phyloP scores from a whole-genome alignment of 2,797 vertebrate genomes.

The Meriones psammophilus region DNA sequence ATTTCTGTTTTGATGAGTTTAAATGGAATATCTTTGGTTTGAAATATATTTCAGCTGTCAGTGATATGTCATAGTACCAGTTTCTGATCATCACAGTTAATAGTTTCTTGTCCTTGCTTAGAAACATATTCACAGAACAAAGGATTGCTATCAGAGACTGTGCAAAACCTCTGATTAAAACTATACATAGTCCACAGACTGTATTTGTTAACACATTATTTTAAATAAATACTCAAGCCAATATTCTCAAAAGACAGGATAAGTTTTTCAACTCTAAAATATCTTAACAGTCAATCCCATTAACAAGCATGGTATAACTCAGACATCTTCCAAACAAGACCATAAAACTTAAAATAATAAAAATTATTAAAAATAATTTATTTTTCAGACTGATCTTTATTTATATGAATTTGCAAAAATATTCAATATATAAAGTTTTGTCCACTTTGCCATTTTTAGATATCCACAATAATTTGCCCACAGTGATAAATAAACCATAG shows the following conservation, averaged over 20 bases:
- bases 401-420: not conserved
- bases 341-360: not conserved
- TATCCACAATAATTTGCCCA: not conserved
- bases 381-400: not conserved
- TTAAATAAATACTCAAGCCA: not conserved
- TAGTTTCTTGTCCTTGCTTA: not conserved
- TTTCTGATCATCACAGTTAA: not conserved
- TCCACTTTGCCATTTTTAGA: not conserved
- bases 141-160: not conserved
- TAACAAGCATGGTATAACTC: not conserved
- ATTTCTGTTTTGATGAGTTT: not conserved
- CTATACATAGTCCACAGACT: not conserved
- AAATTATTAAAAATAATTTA: not conserved
- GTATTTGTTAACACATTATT: not conserved
- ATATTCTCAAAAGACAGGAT: not conserved
- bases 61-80: not conserved
- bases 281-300: not conserved
- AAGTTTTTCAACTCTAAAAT: not conserved
- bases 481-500: not conserved
- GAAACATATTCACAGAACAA: not conserved
- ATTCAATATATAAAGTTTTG: not conserved
- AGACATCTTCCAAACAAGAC: not conserved
- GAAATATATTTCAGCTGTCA: not conserved
- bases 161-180: not conserved
- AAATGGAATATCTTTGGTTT: not conserved